Base-by-base conservation (phyloP, 2,888 invertebrate species). In the Mythimna loreyi region DNA sequence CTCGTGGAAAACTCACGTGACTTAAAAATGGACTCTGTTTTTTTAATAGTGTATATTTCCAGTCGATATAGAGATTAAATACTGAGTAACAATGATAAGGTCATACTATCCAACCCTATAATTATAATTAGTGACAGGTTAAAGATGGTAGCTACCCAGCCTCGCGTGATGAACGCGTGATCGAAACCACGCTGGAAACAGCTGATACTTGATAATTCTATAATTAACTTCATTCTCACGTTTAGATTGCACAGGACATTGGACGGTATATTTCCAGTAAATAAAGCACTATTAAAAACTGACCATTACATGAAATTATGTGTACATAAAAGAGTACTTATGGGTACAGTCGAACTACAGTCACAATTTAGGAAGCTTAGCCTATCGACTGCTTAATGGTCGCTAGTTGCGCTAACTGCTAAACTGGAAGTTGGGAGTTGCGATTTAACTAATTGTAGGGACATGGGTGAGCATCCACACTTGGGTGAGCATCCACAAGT, bases 251-350 rank as follows among this genome's bases (percentile, higher is more conserved):
- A 11, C 52, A 75, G n/a, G 52, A n/a, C 45, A 11, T 5, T 47
- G 21, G 36, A 23, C 25, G 19, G 19, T 53, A 40, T 23, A 23
- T 57, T 67, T 58, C 25, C 40, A 21, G 6, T 58, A 21, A 75
- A 75, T 67, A 75, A 75, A 21, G 23, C 36, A 28, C 36, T 56
- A 50, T n/a, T 74, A 74, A 75, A 50, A 67, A 33, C 13, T 67
- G 53, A 67, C 68, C 40, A 25, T 57, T 33, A 9, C 23, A 50
- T 43, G 55, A 56, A 43, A 19, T 8, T 65, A 47, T 21, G 65
- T 11, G 43, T 13, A 45, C 8, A 75, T 7, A 57, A 56, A 43
- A 23, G 23, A 28, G 25, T 21, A 65, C 23, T 33, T 25, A 30
- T 55, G 23, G n/a, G 43, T 23, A 8, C 19, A 52, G 8, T 4